Base-by-base conservation (phyloP, 2,113 vertebrate genomes). In the Melanocharis versteri region DNA sequence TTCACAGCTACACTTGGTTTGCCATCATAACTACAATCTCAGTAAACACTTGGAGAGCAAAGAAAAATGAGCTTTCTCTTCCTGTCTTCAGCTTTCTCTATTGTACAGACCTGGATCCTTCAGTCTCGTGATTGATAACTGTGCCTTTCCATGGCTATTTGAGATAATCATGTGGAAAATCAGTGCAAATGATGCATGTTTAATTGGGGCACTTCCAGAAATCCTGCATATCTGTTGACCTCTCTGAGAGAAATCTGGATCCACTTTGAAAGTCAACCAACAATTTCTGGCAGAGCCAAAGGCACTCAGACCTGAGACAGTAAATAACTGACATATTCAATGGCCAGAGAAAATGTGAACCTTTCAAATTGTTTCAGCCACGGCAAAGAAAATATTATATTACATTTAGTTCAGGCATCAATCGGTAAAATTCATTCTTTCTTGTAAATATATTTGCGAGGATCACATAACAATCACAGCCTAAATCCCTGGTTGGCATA, bases 81-180 rank as follows among this genome's bases (percentile, higher is more conserved):
- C 51, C 65, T 91, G 60, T 68, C 58, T 48, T 91, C 76, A 93
- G 45, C 45, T 91, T 53, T 88, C n/a, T 26, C 26, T 73, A 2
- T 45, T 61, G 9, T 53, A 85, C 31, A 89, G 51, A 95, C 33
- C 50, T 71, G 69, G 82, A 70, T 85, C 39, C 39, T 85, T 61
- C 87, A 62, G 28, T 80, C 28, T 84, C 31, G 64, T 94, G 95
- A 96, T 96, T 96, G 94, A 97, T 96, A 96, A 89, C 69, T 91
- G 27, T 77, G 81, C 33, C 64, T 84, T 95, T 97, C 91, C 61
- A 60, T 82, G 90, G 71, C 19, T 97, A 84, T 96, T 96, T 95
- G 87, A 94, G 60, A 97, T 95, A 97, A 96, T 96, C 84, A 78
- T 86, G 70, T 97, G 91, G 95, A 97, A 98, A 98, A 96, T 96